These are phyloP conservation scores for Erannis defoliaria DNA, from an alignment of 2,888 invertebrate species.

Conservation along the genomic window DNA sequence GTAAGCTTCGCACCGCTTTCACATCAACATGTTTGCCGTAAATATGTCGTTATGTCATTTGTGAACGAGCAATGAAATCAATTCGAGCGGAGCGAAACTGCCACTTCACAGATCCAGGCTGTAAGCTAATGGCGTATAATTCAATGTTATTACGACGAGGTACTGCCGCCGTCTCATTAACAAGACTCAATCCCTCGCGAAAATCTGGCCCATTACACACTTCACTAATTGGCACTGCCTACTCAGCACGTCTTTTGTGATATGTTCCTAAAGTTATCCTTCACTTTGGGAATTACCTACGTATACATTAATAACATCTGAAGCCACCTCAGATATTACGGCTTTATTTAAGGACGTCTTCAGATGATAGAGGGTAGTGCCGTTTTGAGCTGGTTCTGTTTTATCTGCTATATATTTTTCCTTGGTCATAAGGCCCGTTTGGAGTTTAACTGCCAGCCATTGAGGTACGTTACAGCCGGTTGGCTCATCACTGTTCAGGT, in stretches of 20 bases:
- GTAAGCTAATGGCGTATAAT: slow-evolving; percentile 60
- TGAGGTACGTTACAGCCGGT: slow-evolving; percentile 73
- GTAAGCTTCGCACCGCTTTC: slow-evolving; percentile 71
- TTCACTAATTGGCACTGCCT: slow-evolving; percentile 72
- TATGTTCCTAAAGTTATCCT: slow-evolving; percentile 36
- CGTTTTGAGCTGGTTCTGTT: slow-evolving; percentile 55
- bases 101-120: slow-evolving; percentile 49
- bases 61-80: slow-evolving; percentile 40
- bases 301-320: slow-evolving; percentile 5
- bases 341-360: slow-evolving; percentile 13
- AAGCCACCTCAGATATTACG: not conserved
- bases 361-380: slow-evolving; percentile 41
- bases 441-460: slow-evolving; percentile 74
- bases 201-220: slow-evolving; percentile 61
- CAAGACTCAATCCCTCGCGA: slow-evolving; percentile 62
- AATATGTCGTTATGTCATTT: slow-evolving; percentile 33
- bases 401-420: slow-evolving; percentile 65
- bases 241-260: slow-evolving; percentile 49
- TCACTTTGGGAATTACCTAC: slow-evolving; percentile 10
- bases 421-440: slow-evolving; percentile 65
- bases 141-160: slow-evolving; percentile 56
- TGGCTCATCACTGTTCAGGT: slow-evolving; percentile 76
- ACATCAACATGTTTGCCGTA: slow-evolving; percentile 34
- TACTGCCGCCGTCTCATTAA: slow-evolving; percentile 60
- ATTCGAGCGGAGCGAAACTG: slow-evolving; percentile 44